A percentile compares a stretch with the other conserved stretches of the same genome.
phyloP scores from a whole-genome alignment of 2,113 vertebrate genomes.

The Gymnarchus niloticus region DNA sequence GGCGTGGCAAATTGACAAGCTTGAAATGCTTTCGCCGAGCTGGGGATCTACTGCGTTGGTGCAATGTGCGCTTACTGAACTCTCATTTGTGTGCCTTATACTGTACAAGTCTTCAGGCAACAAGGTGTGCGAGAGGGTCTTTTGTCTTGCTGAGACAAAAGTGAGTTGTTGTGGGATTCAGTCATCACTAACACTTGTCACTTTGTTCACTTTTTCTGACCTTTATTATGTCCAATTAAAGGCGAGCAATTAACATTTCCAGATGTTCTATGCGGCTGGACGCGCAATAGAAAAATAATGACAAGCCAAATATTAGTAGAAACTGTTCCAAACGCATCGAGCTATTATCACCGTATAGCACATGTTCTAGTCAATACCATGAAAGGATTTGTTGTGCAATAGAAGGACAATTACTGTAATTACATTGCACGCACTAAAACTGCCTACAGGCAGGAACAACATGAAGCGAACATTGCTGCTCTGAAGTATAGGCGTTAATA shows the following conservation, averaged over 20 bases:
- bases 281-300: neutral
- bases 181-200: neutral
- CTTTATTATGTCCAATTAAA: neutral
- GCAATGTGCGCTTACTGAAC: neutral
- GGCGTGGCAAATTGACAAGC: neutral
- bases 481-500: neutral
- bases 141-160: neutral
- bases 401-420: conserved; percentile 9
- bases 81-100: neutral
- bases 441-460: conserved; percentile 5
- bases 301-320: neutral
- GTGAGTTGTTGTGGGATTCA: neutral
- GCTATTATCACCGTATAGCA: neutral
- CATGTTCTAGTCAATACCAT: neutral
- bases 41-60: neutral
- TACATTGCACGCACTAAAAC: neutral
- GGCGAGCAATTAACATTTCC: neutral
- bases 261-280: neutral
- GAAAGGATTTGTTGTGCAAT: conserved; percentile 15
- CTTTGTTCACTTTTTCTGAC: neutral
- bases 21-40: neutral
- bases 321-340: neutral
- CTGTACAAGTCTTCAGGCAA: neutral
- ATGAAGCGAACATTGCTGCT: neutral
- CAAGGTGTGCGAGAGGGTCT: neutral